Conservation (phyloP, 2,888 invertebrate species). For the Falcaria lacertinaria region DNA sequence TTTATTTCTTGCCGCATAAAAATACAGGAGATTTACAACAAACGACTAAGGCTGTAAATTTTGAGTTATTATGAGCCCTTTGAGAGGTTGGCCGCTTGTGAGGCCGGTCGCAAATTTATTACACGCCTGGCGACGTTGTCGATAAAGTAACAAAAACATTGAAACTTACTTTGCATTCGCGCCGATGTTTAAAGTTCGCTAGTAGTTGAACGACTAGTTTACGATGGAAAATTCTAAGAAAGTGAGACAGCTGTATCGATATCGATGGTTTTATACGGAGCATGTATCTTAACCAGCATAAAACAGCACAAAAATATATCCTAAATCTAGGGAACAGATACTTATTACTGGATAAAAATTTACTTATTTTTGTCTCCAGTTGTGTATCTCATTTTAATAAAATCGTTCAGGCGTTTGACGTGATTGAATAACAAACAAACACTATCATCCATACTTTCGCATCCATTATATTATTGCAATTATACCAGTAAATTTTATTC, state of each 20-base stretch:
- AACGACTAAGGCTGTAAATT: background rate
- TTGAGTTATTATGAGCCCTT: background rate
- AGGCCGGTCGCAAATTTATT: conserved; percentile 10
- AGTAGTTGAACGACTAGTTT: background rate
- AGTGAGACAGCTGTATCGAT: conserved; percentile 1
- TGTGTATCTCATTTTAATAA: too few relatives aligned
- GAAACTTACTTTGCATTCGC: conserved; percentile 28
- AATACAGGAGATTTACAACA: background rate
- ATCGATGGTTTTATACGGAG: too few relatives aligned
- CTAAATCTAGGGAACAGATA: too few relatives aligned
- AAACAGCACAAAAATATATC: too few relatives aligned
- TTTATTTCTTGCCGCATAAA: background rate
- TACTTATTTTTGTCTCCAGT: too few relatives aligned
- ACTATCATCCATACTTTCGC: too few relatives aligned
- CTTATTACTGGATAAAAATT: too few relatives aligned
- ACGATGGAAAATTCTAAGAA: conserved; percentile 1
- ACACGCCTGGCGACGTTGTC: conserved; percentile 12
- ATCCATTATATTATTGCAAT: too few relatives aligned
- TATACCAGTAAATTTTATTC: background rate
- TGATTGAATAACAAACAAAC: too few relatives aligned
- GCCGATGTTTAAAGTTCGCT: conserved; percentile 23
- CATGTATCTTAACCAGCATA: too few relatives aligned
- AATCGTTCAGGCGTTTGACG: too few relatives aligned
- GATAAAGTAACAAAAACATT: conserved; percentile 22
- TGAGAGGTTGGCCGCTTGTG: background rate